Conservation (phyloP, 2,797 vertebrate genomes). For the Sebastolobus alascanus region DNA sequence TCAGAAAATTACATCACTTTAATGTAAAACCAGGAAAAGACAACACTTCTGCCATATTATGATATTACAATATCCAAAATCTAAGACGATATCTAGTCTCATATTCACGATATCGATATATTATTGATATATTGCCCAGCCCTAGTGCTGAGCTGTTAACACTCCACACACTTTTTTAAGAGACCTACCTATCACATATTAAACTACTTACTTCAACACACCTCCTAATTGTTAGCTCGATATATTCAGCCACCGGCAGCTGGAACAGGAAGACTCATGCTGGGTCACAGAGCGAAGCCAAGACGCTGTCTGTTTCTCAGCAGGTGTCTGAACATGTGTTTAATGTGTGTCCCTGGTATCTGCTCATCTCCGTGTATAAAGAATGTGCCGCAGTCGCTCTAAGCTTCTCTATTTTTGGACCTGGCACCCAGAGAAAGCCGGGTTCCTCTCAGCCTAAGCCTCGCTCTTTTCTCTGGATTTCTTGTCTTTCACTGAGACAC, state of each 20-base stretch:
- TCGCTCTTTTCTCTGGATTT: slow-evolving; percentile 8
- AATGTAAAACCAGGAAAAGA: no score
- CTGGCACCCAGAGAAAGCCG: slow-evolving; percentile 1
- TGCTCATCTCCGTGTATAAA: slow-evolving; percentile 3
- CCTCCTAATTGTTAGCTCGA: not conserved
- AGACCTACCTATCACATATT: not conserved
- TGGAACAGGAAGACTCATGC: not conserved
- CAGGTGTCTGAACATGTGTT: slow-evolving; percentile 24
- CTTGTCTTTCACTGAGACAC: slow-evolving; percentile 15
- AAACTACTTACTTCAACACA: not conserved
- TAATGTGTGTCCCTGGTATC: not conserved
- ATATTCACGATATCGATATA: no score
- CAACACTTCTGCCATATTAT: no score
- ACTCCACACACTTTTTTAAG: not conserved
- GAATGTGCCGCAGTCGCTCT: not conserved
- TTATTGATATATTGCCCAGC: no score
- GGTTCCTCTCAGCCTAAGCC: slow-evolving; percentile 24
- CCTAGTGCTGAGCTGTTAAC: no score
- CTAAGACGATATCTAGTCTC: no score
- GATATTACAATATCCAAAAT: no score
- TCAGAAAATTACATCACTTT: no score
- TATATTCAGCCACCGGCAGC: not conserved
- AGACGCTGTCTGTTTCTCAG: not conserved
- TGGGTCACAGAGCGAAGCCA: not conserved
- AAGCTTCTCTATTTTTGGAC: slow-evolving; percentile 40